phyloP scores from a whole-genome alignment of 1,140 invertebrate genomes.

The Aculops lycopersici region DNA sequence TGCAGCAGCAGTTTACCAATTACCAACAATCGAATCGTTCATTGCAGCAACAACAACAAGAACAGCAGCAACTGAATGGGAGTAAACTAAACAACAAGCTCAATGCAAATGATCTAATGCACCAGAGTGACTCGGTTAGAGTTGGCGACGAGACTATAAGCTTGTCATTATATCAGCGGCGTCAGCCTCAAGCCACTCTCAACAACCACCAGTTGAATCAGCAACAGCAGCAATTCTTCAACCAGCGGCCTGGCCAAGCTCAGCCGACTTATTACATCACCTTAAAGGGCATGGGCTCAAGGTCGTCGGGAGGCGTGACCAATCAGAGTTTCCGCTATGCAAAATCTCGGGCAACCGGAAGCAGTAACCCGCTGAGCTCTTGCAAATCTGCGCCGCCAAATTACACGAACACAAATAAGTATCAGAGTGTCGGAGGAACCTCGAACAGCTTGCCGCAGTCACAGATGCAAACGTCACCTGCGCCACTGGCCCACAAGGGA shows the following conservation, averaged over 20 bases:
- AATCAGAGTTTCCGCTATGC: no score
- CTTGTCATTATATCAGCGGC: background rate
- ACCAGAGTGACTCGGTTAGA: background rate
- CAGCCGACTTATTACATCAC: background rate
- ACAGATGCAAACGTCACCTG: background rate
- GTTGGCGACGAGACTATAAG: background rate
- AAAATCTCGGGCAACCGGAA: no score
- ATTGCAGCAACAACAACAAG: background rate
- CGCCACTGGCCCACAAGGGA: background rate
- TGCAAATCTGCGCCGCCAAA: no score
- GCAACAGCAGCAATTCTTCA: background rate
- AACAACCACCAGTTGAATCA: background rate
- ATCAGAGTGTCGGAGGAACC: no score
- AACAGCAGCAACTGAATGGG: background rate
- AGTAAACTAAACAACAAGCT: background rate
- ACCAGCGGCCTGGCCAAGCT: background rate
- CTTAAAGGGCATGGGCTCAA: no score
- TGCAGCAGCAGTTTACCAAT: no score
- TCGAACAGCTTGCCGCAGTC: background rate
- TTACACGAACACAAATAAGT: no score
- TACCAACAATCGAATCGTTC: no score
- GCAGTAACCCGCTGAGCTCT: no score
- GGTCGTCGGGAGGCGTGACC: no score
- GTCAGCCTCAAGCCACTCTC: background rate
- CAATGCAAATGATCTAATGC: background rate